Evolutionary conservation across 2,113 vertebrate genomes (phyloP), one percentile per base, ranked within the genome.

Genomic region (Tragulus kanchil): DNA sequence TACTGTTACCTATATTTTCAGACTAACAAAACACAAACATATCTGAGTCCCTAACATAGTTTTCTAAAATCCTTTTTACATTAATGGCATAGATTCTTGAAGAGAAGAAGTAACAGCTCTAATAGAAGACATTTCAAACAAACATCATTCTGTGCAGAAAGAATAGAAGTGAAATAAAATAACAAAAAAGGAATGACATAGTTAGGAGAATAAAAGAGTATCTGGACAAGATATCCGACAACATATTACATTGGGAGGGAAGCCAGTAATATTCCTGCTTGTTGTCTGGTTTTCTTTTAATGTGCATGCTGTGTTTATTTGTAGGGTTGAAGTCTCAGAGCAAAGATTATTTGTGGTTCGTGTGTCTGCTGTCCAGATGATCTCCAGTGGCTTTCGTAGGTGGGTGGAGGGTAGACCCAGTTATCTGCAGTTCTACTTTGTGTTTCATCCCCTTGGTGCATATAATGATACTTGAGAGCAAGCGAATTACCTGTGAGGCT

Each of bases 321-420:
- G 58, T 59, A 78, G 65, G 77, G 58, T 42, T 61, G 16, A n/a
- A 61, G 19, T 96, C 69, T 50, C 10, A 75, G 89, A 71, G 59
- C 78, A 88, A 90, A 92, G 59, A 92, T 71, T 89, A 67, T 83
- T 77, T 90, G n/a, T n/a, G n/a, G n/a, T n/a, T n/a, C n/a, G n/a
- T n/a, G n/a, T n/a, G n/a, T n/a, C 67, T 79, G 3, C 36, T 7
- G 9, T 36, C 65, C 67, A 45, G 17, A 59, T 17, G 17, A 84
- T n/a, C 28, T 67, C 81, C 77, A 45, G 45, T 67, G 58, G 36
- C 48, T 91, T 77, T 73, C 23, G 45, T 17, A 52, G 31, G 71
- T 65, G 26, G 26, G 13, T 65, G 59, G 84, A 56, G 65, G 14
- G 42, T 2, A 6, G 31, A 64, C 16, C 73, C 77, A 58, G 54